Conservation (phyloP, 1,140 invertebrate species). For the Drosophila hydei region DNA sequence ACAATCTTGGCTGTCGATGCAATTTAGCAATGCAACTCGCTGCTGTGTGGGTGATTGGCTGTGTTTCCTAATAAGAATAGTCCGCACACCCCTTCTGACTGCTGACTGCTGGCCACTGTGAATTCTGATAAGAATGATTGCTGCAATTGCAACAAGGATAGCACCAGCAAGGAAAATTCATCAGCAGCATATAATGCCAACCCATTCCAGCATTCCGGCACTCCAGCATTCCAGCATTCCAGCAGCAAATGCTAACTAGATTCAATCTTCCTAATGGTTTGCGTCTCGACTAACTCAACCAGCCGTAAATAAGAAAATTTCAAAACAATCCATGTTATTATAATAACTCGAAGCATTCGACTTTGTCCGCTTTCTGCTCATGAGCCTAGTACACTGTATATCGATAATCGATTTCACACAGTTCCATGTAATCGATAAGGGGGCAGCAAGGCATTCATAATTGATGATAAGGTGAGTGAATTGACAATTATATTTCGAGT, state of each 20-base stretch:
- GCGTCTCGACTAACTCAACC: constrained; percentile 38
- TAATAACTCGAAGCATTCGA: neutral
- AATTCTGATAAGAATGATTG: constrained; percentile 78
- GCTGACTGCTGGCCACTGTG: constrained; percentile 50
- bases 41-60: constrained; percentile 54
- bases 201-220: neutral
- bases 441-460: constrained; percentile 1
- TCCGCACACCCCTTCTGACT: constrained; percentile 26
- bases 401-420: constrained; percentile 2
- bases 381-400: neutral
- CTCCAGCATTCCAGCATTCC: constrained; percentile 8
- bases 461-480: constrained; percentile 49
- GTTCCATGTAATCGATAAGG: neutral
- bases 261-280: constrained; percentile 31
- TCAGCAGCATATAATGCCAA: constrained; percentile 16
- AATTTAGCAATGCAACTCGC: constrained; percentile 30
- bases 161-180: constrained; percentile 23
- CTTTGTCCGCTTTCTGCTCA: neutral
- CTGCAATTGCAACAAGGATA: constrained; percentile 48
- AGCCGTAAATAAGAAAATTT: neutral
- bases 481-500: too few relatives aligned
- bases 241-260: constrained; percentile 52
- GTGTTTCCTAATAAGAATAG: constrained; percentile 43
- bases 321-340: neutral
- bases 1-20: constrained; percentile 63